Conservation (phyloP, 1,140 invertebrate species). For the Conus betulinus region DNA sequence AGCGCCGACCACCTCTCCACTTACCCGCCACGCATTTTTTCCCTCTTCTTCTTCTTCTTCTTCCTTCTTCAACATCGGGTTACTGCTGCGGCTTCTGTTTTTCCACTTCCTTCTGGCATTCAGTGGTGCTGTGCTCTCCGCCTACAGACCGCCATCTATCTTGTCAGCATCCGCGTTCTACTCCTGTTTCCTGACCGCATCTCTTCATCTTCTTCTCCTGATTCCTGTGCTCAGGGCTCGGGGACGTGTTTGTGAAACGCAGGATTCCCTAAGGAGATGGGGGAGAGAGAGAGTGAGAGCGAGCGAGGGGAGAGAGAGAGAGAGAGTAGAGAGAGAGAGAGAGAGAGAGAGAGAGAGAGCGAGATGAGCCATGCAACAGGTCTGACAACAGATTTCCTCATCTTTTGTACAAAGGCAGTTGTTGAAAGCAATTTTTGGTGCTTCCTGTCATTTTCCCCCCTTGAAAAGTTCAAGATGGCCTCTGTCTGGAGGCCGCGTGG, state of each 20-base stretch:
- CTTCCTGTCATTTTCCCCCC: background rate
- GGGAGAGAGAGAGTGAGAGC: too few relatives aligned
- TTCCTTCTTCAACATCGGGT: background rate
- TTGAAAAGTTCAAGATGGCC: constrained; percentile 18
- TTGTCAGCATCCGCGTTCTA: too few relatives aligned
- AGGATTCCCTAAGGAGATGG: too few relatives aligned
- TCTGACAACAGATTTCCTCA: background rate
- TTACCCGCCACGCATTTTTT: background rate
- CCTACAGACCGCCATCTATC: background rate
- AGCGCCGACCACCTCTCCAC: background rate
- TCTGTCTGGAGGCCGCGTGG: background rate
- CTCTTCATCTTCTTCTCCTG: background rate
- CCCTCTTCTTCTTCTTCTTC: background rate
- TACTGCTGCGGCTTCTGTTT: background rate
- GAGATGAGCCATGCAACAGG: background rate
- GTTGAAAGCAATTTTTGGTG: background rate
- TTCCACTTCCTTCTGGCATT: background rate
- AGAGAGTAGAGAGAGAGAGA: background rate
- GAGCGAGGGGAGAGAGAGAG: background rate
- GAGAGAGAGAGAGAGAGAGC: background rate
- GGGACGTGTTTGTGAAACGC: too few relatives aligned
- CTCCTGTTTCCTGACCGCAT: background rate
- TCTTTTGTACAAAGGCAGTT: constrained; percentile 14
- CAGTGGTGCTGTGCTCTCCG: background rate
- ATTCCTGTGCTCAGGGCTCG: background rate